Percentiles rank a stretch among this genome's conserved stretches.
Conservation (phyloP, 2,113 vertebrate species). For the Myrmecobius fasciatus region DNA sequence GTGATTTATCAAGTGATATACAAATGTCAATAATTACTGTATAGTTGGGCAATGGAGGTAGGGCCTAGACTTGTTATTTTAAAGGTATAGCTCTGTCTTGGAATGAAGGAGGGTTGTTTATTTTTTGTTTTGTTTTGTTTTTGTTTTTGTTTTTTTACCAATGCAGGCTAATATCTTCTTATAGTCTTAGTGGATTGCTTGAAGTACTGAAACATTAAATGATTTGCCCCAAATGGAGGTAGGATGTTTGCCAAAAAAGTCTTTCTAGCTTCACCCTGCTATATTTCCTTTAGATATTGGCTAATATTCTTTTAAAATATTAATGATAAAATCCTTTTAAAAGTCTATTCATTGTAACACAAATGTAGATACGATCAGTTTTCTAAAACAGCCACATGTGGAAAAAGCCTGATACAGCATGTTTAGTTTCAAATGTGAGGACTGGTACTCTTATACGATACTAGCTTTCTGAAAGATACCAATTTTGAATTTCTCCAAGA, state of each 20-base stretch:
- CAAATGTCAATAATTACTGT: too few species aligned
- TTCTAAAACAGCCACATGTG: not conserved
- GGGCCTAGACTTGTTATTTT: not conserved
- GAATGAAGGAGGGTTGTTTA: not conserved
- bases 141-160: too few species aligned
- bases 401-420: not conserved
- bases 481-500: not conserved
- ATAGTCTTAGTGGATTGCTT: not conserved
- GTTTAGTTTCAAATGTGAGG: not conserved
- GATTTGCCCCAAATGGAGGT: not conserved
- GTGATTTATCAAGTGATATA: too few species aligned
- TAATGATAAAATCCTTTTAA: not conserved
- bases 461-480: slow-evolving; percentile 3
- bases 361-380: not conserved
- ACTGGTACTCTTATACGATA: not conserved
- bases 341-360: not conserved
- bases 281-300: not conserved
- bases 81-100: not conserved
- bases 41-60: not conserved
- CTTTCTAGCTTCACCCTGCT: not conserved
- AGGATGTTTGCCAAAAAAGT: not conserved
- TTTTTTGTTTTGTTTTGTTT: too few species aligned
- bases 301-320: not conserved
- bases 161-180: not conserved
- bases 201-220: not conserved